A percentile compares a stretch with the other conserved stretches of the same genome.
These are phyloP conservation scores for Knipowitschia caucasica DNA, from an alignment of 2,797 vertebrate species.

Conservation along the genomic window DNA sequence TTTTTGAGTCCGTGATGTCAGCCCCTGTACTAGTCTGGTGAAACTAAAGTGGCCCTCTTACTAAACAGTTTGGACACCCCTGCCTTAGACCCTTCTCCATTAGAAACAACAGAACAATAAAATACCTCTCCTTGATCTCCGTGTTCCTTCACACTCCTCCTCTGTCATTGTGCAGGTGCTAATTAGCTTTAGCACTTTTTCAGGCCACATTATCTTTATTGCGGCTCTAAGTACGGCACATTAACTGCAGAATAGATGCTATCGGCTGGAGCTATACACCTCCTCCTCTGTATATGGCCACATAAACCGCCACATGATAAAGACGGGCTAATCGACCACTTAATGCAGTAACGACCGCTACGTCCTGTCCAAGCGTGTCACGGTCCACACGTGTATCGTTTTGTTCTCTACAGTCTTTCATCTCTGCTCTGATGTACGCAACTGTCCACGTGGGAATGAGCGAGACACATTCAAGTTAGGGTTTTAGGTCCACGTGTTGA, in stretches of 20 bases:
- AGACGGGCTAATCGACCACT: slow-evolving; percentile 34
- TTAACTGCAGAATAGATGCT: slow-evolving; percentile 55
- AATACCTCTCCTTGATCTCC: slow-evolving; percentile 1
- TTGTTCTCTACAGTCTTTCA: too few species aligned
- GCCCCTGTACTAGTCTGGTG: too few species aligned
- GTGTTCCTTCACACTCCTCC: slow-evolving; percentile 21
- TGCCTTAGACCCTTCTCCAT: too few species aligned
- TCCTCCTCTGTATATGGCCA: slow-evolving; percentile 23
- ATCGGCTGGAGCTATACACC: slow-evolving; percentile 41
- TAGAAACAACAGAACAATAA: too few species aligned
- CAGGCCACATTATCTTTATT: slow-evolving; percentile 64
- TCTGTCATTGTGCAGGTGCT: slow-evolving; percentile 31
- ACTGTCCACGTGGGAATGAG: too few species aligned
- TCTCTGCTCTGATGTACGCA: too few species aligned
- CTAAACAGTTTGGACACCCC: too few species aligned
- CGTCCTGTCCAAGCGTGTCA: background rate
- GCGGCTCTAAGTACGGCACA: slow-evolving; percentile 49
- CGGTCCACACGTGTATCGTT: too few species aligned
- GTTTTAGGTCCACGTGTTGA: too few species aligned
- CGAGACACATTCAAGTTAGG: too few species aligned
- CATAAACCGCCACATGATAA: slow-evolving; percentile 27
- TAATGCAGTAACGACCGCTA: slow-evolving; percentile 17
- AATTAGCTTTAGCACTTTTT: slow-evolving; percentile 65
- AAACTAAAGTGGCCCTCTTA: too few species aligned
- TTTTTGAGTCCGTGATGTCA: too few species aligned